Percentiles rank a stretch among this genome's conserved stretches.
phyloP scores from a whole-genome alignment of 2,113 vertebrate genomes.

The Lasiurus borealis region DNA sequence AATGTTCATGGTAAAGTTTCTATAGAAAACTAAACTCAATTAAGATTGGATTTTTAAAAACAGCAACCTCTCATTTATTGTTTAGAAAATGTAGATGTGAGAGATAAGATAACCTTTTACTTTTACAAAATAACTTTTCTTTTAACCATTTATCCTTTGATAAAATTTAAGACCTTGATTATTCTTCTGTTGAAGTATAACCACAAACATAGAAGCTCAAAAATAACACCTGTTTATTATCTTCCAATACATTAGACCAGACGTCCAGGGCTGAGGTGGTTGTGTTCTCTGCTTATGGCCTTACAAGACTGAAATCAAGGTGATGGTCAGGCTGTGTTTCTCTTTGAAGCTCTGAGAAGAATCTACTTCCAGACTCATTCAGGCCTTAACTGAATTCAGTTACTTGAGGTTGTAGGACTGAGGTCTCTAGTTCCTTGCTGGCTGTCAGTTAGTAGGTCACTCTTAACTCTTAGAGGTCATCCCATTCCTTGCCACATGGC shows the following conservation, averaged over 20 bases:
- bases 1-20: neutral
- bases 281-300: neutral
- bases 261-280: rapidly evolving
- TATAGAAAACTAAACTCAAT: neutral
- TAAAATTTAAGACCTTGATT: neutral
- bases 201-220: neutral
- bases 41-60: neutral
- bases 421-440: neutral
- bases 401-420: neutral
- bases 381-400: neutral
- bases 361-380: neutral
- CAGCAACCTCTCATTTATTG: neutral
- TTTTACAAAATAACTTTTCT: slow-evolving; percentile 14
- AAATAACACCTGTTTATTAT: neutral
- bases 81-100: neutral
- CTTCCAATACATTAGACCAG: neutral
- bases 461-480: neutral
- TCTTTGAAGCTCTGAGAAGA: neutral
- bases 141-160: slow-evolving; percentile 10
- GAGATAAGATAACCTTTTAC: neutral
- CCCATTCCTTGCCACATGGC: neutral
- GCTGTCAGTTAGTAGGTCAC: neutral
- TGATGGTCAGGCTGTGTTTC: neutral
- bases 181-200: neutral
- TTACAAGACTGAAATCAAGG: neutral